phyloP scores from a whole-genome alignment of 2,888 invertebrate genomes.

The Abrostola triplasia region DNA sequence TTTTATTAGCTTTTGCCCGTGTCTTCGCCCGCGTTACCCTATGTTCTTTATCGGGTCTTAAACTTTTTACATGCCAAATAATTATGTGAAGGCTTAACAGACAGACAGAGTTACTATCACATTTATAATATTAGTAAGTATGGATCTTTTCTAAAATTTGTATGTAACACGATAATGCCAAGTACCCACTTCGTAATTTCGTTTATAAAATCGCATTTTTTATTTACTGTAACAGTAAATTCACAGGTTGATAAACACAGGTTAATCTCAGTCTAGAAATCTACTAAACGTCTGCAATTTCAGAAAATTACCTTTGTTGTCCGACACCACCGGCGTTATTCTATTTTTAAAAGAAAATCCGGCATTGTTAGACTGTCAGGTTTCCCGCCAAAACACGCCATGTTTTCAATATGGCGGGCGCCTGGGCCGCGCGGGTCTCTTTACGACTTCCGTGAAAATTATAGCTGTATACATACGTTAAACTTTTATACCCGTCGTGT shows the following conservation, averaged over 20 bases:
- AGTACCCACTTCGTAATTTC: too few relatives aligned
- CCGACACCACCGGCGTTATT: slow-evolving; percentile 5
- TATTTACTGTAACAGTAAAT: too few relatives aligned
- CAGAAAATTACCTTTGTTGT: neutral
- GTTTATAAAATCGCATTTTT: too few relatives aligned
- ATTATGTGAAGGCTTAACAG: too few relatives aligned
- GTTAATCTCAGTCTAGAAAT: slow-evolving; percentile 1
- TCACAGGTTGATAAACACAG: neutral
- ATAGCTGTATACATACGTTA: slow-evolving; percentile 79
- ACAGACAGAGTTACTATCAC: too few relatives aligned
- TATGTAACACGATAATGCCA: too few relatives aligned
- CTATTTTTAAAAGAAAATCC: slow-evolving; percentile 34
- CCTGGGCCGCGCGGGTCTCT: slow-evolving; percentile 67
- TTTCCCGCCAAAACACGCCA: slow-evolving; percentile 78
- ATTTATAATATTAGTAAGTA: too few relatives aligned
- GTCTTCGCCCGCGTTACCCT: too few relatives aligned
- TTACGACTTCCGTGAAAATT: slow-evolving; percentile 85
- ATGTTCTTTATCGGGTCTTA: too few relatives aligned
- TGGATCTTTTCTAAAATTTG: too few relatives aligned
- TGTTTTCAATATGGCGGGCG: slow-evolving; percentile 77
- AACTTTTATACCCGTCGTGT: slow-evolving; percentile 78
- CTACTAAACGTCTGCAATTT: neutral
- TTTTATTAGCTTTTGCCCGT: too few relatives aligned
- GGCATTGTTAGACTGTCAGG: slow-evolving; percentile 41
- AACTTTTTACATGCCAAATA: too few relatives aligned